Conservation (phyloP, 2,888 invertebrate species). For the Acrobasis suavella region DNA sequence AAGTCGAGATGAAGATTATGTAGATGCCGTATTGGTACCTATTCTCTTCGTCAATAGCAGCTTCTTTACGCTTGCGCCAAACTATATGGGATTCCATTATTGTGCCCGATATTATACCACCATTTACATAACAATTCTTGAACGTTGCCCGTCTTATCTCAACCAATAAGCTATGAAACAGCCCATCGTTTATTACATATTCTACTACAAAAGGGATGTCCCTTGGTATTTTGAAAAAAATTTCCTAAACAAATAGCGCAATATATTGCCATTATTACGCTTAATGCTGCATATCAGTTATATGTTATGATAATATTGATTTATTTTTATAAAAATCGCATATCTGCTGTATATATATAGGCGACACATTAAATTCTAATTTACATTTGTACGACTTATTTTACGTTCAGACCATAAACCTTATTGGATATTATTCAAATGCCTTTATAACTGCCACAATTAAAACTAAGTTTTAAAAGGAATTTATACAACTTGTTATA, state of each 20-base stretch:
- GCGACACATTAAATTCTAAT: neutral
- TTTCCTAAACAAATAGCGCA: slow-evolving; percentile 11
- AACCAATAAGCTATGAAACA: neutral
- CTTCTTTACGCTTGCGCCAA: slow-evolving; percentile 1
- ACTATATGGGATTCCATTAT: neutral
- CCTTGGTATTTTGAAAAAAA: slow-evolving; percentile 13
- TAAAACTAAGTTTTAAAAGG: too few relatives aligned
- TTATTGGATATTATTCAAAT: too few relatives aligned
- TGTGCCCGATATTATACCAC: neutral
- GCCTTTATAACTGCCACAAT: too few relatives aligned
- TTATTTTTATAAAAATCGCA: neutral
- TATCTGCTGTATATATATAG: neutral
- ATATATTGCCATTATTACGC: slow-evolving; percentile 1
- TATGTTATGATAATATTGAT: neutral
- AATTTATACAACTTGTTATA: too few relatives aligned
- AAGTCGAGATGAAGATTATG: slow-evolving; percentile 38
- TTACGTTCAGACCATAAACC: neutral
- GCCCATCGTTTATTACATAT: neutral
- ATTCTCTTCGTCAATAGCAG: slow-evolving; percentile 26
- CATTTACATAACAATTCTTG: slow-evolving; percentile 8
- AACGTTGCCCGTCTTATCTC: neutral
- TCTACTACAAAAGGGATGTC: neutral
- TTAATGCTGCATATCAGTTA: slow-evolving; percentile 6
- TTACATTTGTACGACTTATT: neutral
- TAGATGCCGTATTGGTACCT: slow-evolving; percentile 34